Evolutionary conservation across 2,797 vertebrate species (phyloP).

Genomic region (Vireo griseus): DNA sequence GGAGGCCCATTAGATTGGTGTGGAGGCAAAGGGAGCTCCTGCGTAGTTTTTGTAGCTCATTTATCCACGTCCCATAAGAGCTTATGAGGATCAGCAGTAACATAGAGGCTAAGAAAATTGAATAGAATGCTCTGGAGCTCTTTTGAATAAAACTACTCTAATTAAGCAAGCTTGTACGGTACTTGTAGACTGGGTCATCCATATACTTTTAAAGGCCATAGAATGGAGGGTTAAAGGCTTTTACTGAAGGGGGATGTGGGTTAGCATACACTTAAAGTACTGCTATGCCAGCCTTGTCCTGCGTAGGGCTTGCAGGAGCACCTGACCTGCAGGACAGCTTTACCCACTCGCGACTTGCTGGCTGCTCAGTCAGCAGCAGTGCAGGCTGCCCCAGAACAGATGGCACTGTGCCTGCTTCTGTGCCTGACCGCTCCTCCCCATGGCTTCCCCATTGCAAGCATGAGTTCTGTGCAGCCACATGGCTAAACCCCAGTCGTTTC

Average conservation of each 20-base stretch:
- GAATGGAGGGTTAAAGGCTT: background rate
- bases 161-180: background rate
- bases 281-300: background rate
- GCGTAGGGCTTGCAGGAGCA: background rate
- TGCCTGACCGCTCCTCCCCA: background rate
- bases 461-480: accelerated
- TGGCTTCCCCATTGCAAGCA: background rate
- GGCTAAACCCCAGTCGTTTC: background rate
- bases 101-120: background rate
- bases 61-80: background rate
- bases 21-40: background rate
- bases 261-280: background rate
- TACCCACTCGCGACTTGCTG: background rate
- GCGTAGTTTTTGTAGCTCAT: accelerated
- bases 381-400: background rate
- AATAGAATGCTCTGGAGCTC: background rate
- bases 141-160: background rate
- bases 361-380: background rate
- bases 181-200: background rate
- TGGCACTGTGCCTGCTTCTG: accelerated
- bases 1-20: background rate
- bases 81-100: background rate
- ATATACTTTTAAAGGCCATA: background rate
- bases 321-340: background rate
- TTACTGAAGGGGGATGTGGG: background rate